Evolutionary conservation across 1,140 invertebrate genomes (phyloP).

Genomic region (Camponotus vicinus): DNA sequence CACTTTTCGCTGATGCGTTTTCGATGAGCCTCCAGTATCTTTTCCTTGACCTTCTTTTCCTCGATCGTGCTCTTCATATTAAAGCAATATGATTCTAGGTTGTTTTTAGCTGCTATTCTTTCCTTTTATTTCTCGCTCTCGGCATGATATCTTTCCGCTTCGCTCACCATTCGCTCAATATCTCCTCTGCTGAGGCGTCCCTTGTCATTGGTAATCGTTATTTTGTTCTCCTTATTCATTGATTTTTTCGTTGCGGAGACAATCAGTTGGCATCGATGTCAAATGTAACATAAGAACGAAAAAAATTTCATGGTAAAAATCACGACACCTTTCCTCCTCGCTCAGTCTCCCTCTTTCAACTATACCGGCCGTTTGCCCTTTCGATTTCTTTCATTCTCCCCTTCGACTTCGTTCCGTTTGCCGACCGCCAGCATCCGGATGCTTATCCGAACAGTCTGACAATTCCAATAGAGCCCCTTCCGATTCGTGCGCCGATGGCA

Average conservation of each 20-base stretch:
- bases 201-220: conserved; percentile 94
- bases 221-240: conserved; percentile 89
- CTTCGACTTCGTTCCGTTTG: conserved; percentile 64
- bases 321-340: neutral
- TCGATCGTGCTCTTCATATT: conserved; percentile 43
- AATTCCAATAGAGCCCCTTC: conserved; percentile 70
- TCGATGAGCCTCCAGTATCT: conserved; percentile 30
- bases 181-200: conserved; percentile 91
- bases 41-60: conserved; percentile 43
- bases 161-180: conserved; percentile 92
- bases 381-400: conserved; percentile 47
- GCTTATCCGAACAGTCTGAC: conserved; percentile 72
- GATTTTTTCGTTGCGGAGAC: conserved; percentile 87
- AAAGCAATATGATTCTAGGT: conserved; percentile 91
- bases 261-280: conserved; percentile 89
- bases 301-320: conserved; percentile 18
- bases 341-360: conserved; percentile 2
- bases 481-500: conserved; percentile 65
- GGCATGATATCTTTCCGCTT: conserved; percentile 88
- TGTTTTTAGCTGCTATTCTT: conserved; percentile 86
- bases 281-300: conserved; percentile 85
- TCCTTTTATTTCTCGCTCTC: conserved; percentile 89
- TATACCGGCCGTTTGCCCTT: conserved; percentile 23
- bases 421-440: conserved; percentile 62
- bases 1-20: conserved; percentile 49